These are phyloP conservation scores for Congeria kusceri DNA, from an alignment of 2,888 invertebrate species.

Conservation along the genomic window DNA sequence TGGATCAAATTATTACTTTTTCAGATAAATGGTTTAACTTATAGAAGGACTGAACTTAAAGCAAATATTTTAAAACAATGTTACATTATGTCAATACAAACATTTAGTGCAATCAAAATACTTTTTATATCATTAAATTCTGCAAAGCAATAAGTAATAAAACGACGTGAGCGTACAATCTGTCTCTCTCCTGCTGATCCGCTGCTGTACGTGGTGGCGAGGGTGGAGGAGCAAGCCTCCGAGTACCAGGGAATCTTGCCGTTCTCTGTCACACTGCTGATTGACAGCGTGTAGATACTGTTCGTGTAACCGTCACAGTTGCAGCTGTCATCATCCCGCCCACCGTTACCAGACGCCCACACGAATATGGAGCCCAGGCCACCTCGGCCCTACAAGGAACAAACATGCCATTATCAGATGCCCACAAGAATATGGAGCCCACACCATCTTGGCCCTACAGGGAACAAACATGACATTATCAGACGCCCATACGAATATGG, in stretches of 20 bases:
- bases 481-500: constrained; percentile 99
- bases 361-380: constrained; percentile 99
- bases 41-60: no score
- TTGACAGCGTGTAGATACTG: constrained; percentile 98
- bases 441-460: constrained; percentile 94
- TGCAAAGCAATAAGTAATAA: no score
- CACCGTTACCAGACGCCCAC: constrained; percentile 99
- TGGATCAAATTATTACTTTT: no score
- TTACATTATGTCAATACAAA: no score
- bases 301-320: constrained; percentile 99
- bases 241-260: constrained; percentile 94
- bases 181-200: constrained; percentile 92
- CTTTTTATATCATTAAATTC: no score
- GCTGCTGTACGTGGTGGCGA: constrained; percentile 99
- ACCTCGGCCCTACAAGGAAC: constrained; percentile 90
- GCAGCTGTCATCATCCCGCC: constrained; percentile 94
- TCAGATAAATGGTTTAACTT: no score
- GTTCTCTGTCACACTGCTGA: constrained; percentile 91
- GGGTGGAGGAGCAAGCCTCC: constrained; percentile 99
- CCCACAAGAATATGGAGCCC: constrained; percentile 99
- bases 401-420: constrained; percentile 95
- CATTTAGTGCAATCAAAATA: no score
- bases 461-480: constrained; percentile 92
- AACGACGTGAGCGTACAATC: constrained; percentile 83
- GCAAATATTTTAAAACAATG: no score